Evolutionary conservation across 2,888 invertebrate genomes (phyloP).

Genomic region (Aphidoletes aphidimyza): DNA sequence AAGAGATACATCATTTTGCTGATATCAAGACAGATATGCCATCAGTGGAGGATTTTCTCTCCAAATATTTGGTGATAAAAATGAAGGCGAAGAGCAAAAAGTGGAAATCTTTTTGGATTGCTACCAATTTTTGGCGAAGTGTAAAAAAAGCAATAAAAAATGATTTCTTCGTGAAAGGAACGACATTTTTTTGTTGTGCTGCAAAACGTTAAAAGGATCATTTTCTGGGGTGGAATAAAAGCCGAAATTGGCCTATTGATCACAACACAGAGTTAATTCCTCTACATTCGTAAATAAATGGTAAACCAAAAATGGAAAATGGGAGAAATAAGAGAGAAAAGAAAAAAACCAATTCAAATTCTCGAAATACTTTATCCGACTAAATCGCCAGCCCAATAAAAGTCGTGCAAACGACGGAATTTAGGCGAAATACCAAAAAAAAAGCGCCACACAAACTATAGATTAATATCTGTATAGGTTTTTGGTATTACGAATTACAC

Average conservation of each 20-base stretch:
- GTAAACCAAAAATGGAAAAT: not conserved
- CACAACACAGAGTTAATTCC: constrained; percentile 38
- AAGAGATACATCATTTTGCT: constrained; percentile 41
- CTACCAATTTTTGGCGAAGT: constrained; percentile 3
- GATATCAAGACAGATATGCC: constrained; percentile 39
- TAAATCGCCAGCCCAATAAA: constrained; percentile 18
- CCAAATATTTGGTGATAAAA: not conserved
- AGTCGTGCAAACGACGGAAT: constrained; percentile 16
- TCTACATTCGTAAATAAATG: constrained; percentile 5
- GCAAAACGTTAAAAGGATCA: not conserved
- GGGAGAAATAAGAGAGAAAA: not conserved
- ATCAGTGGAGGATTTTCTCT: constrained; percentile 11
- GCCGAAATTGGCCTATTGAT: constrained; percentile 27
- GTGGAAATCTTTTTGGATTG: constrained; percentile 24
- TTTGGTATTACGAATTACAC: constrained; percentile 30
- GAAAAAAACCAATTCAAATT: constrained; percentile 41
- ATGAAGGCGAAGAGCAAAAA: not conserved
- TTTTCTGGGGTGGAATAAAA: not conserved
- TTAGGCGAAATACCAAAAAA: not conserved
- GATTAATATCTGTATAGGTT: constrained; percentile 11
- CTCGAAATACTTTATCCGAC: constrained; percentile 1
- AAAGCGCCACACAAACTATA: not conserved
- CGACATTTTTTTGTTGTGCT: not conserved
- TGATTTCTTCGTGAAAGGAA: constrained; percentile 7
- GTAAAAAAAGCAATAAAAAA: constrained; percentile 47